Evolutionary conservation across 2,113 vertebrate species (phyloP).

Genomic region (Odocoileus hemionus): DNA sequence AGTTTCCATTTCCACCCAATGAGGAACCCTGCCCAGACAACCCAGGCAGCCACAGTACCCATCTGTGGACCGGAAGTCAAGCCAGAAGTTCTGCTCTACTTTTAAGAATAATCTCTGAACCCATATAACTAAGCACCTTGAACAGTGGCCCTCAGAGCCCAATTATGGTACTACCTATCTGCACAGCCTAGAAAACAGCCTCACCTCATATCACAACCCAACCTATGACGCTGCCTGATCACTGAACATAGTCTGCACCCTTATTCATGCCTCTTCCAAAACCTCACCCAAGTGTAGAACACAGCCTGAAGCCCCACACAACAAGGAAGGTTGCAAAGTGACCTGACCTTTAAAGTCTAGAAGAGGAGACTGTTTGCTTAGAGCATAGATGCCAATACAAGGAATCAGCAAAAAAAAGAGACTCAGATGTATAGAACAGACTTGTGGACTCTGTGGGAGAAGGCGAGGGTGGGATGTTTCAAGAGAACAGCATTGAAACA

Average conservation of each 20-base stretch:
- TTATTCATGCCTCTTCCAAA: not conserved
- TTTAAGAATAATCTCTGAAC: not conserved
- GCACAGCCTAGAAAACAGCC: not conserved
- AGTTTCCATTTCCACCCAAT: not conserved
- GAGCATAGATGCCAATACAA: not conserved
- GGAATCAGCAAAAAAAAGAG: not conserved
- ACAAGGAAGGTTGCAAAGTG: not conserved
- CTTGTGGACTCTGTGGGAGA: too few relatives aligned
- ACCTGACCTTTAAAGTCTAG: not conserved
- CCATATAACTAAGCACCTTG: not conserved
- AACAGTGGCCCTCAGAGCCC: not conserved
- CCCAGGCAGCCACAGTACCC: not conserved
- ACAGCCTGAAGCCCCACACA: not conserved
- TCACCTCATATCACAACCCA: not conserved
- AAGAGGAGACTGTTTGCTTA: not conserved
- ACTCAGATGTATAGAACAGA: too few relatives aligned
- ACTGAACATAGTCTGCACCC: not conserved
- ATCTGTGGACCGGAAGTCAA: not conserved
- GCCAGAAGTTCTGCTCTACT: not conserved
- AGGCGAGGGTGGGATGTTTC: too few relatives aligned
- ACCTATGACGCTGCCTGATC: not conserved
- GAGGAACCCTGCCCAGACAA: not conserved
- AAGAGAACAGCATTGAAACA: too few relatives aligned
- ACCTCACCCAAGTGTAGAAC: not conserved
- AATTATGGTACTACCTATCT: not conserved